Conservation (phyloP, 1,140 invertebrate species). For the Reticulitermes speratus region DNA sequence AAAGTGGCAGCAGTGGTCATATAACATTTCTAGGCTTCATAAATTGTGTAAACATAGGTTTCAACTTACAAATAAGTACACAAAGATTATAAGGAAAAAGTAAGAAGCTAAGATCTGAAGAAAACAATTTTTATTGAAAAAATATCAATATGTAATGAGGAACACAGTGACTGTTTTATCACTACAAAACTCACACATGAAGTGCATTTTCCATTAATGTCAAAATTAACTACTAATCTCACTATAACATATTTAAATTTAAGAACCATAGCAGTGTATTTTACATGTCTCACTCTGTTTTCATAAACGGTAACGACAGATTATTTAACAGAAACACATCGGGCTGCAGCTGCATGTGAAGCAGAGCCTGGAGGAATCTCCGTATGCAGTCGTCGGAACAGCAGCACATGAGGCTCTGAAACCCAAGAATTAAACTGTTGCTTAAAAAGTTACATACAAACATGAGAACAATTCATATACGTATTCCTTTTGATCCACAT, state of each 20-base stretch:
- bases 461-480: no score
- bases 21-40: no score
- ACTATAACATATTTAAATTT: not conserved
- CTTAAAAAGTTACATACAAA: no score
- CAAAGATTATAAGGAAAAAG: no score
- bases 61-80: no score
- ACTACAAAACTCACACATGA: not conserved
- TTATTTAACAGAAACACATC: not conserved
- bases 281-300: not conserved
- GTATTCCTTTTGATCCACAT: no score
- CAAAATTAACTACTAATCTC: not conserved
- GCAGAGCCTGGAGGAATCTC: not conserved
- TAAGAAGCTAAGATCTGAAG: not conserved
- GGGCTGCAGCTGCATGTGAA: not conserved
- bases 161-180: not conserved
- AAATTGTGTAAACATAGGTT: no score
- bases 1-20: no score
- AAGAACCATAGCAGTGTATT: not conserved
- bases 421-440: not conserved
- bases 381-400: slow-evolving; percentile 27
- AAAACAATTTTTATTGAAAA: not conserved
- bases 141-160: not conserved
- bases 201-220: not conserved
- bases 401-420: slow-evolving; percentile 30
- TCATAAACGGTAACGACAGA: not conserved